Percentiles rank a stretch among this genome's conserved stretches.
phyloP scores from a whole-genome alignment of 2,113 vertebrate genomes.

The Dasypus novemcinctus region DNA sequence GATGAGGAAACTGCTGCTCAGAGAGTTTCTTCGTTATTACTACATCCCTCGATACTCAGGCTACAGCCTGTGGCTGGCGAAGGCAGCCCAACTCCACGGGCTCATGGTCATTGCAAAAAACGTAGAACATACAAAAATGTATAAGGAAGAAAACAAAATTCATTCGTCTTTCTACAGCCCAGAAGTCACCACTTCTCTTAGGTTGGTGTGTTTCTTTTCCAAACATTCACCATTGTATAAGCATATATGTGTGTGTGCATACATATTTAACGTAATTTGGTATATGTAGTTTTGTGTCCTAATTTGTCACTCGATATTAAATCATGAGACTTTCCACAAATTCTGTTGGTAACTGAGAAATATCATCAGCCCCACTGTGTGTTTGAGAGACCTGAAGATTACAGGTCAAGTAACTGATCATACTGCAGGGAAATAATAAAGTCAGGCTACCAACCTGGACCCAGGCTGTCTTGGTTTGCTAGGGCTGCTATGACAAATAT shows the following conservation, averaged over 20 bases:
- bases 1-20: background rate
- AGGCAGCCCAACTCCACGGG: background rate
- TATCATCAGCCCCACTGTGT: background rate
- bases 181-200: accelerated
- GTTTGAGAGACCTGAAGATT: background rate
- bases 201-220: background rate
- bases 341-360: background rate
- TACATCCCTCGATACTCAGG: accelerated
- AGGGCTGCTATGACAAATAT: too few relatives aligned
- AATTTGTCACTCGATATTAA: background rate
- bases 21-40: background rate
- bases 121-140: background rate
- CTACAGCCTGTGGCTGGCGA: accelerated
- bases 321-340: background rate
- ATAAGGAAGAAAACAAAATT: background rate
- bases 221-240: background rate
- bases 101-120: background rate
- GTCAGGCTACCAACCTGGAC: too few relatives aligned
- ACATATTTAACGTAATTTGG: accelerated
- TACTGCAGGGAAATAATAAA: background rate
- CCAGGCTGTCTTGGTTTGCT: background rate
- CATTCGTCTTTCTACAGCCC: too few relatives aligned
- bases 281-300: accelerated
- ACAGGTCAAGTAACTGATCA: background rate
- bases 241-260: accelerated